Evolutionary conservation across 2,888 invertebrate genomes (phyloP).

Genomic region (Eupithecia subfuscata): DNA sequence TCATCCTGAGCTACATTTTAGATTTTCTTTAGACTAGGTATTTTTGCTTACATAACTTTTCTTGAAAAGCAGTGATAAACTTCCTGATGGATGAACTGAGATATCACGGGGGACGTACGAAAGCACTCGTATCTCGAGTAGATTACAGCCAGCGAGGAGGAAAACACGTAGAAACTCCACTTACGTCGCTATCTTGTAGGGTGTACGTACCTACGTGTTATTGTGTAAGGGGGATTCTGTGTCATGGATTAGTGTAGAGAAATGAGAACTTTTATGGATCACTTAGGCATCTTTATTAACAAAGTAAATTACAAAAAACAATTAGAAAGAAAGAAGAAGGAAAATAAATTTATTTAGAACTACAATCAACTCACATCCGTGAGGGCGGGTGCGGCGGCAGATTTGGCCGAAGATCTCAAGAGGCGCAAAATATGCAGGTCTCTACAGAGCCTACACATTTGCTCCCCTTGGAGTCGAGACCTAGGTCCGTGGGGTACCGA

Average conservation of each 20-base stretch:
- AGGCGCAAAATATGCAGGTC: no score
- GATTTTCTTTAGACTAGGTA: background rate
- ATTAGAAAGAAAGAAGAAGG: no score
- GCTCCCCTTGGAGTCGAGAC: no score
- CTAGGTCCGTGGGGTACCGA: no score
- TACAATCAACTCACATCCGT: no score
- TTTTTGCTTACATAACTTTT: background rate
- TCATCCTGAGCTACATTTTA: background rate
- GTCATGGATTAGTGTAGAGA: background rate
- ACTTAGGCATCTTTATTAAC: background rate
- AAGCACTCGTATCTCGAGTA: slow-evolving; percentile 9
- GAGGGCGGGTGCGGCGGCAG: no score
- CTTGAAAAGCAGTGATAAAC: background rate
- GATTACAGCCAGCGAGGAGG: slow-evolving; percentile 10
- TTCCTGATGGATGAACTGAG: slow-evolving; percentile 1
- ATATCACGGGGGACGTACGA: slow-evolving; percentile 5
- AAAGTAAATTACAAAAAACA: background rate
- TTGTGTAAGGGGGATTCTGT: background rate
- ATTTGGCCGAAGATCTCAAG: no score
- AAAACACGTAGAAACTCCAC: slow-evolving; percentile 12
- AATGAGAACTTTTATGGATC: slow-evolving; percentile 4
- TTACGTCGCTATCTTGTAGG: slow-evolving; percentile 5
- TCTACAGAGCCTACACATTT: no score
- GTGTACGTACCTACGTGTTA: slow-evolving; percentile 7
- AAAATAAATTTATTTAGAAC: no score